These are phyloP conservation scores for Lepidonotus clava DNA, from an alignment of 2,888 invertebrate species.

Conservation along the genomic window DNA sequence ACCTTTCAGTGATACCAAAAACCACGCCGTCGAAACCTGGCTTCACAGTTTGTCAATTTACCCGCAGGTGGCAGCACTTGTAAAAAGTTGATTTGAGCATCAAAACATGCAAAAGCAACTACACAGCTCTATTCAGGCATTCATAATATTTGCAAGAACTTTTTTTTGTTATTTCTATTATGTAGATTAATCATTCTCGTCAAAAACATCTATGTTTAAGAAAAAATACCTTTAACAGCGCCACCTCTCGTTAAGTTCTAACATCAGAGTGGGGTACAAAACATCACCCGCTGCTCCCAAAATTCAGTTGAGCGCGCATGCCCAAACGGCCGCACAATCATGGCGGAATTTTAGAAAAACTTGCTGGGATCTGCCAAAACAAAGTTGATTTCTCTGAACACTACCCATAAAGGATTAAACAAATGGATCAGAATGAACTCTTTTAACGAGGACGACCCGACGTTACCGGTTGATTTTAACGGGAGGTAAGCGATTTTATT, in stretches of 20 bases:
- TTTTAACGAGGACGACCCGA: conserved; percentile 5
- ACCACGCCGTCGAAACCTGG: too few relatives aligned
- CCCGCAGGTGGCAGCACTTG: too few relatives aligned
- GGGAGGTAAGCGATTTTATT: conserved; percentile 15
- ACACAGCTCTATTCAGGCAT: too few relatives aligned
- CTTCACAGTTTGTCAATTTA: too few relatives aligned
- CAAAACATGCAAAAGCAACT: too few relatives aligned
- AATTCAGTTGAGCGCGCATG: conserved; percentile 1
- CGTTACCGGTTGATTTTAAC: conserved; percentile 33
- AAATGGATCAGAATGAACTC: background rate
- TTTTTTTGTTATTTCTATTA: too few relatives aligned
- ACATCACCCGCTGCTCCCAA: background rate
- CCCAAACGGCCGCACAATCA: conserved; percentile 10
- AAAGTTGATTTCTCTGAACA: conserved; percentile 1
- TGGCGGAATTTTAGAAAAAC: conserved; percentile 53
- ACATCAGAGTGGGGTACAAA: background rate
- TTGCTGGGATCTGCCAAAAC: background rate
- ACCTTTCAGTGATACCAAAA: too few relatives aligned
- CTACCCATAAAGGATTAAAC: background rate
- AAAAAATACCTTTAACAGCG: too few relatives aligned
- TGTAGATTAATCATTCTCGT: too few relatives aligned
- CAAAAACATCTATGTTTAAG: too few relatives aligned
- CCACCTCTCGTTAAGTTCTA: background rate
- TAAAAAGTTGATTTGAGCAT: too few relatives aligned
- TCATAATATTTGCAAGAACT: too few relatives aligned